Conservation (phyloP, 2,888 invertebrate genomes). For the Thecophora atra region DNA sequence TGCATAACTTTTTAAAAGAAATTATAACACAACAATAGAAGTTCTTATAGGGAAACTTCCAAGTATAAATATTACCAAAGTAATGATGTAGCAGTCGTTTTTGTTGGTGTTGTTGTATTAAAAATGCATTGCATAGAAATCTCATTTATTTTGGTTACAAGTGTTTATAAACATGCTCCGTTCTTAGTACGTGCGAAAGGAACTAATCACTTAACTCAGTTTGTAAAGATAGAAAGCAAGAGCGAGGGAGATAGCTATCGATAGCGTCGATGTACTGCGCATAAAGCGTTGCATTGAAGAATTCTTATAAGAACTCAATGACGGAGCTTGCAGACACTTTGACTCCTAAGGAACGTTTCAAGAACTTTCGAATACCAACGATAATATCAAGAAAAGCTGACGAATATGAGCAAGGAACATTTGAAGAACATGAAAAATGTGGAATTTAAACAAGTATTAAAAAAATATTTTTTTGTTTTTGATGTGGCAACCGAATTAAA, state of each 20-base stretch:
- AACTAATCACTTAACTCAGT: constrained; percentile 15
- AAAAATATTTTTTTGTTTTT: too few relatives aligned
- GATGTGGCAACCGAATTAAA: too few relatives aligned
- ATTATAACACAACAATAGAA: too few relatives aligned
- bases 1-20: too few relatives aligned
- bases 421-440: not conserved
- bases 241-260: not conserved
- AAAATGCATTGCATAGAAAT: constrained; percentile 8
- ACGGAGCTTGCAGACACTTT: constrained; percentile 41
- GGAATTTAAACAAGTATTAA: too few relatives aligned
- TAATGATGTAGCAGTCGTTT: too few relatives aligned
- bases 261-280: not conserved
- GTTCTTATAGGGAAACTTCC: too few relatives aligned
- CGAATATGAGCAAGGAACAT: not conserved
- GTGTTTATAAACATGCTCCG: constrained; percentile 44
- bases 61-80: too few relatives aligned
- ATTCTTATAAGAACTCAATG: constrained; percentile 8
- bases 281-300: not conserved
- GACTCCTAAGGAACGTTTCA: constrained; percentile 50
- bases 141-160: constrained; percentile 25
- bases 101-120: not conserved
- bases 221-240: not conserved
- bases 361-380: constrained; percentile 36
- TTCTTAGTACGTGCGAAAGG: constrained; percentile 44
- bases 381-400: not conserved